phyloP scores from a whole-genome alignment of 2,888 invertebrate species.

The Temnothorax unifasciatus region DNA sequence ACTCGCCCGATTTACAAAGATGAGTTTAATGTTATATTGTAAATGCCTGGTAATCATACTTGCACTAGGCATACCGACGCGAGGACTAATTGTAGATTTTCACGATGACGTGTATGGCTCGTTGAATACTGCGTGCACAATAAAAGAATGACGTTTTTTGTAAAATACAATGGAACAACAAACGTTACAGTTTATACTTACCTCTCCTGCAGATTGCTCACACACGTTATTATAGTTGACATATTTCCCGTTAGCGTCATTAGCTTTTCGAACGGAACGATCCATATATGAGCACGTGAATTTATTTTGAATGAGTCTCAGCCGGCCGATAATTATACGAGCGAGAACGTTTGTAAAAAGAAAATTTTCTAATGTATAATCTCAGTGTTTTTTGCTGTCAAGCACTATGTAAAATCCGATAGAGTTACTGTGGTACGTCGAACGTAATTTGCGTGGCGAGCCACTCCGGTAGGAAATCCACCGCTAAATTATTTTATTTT shows the following conservation, averaged over 20 bases:
- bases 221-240: background rate
- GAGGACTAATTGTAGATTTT: slow-evolving; percentile 6
- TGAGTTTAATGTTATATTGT: slow-evolving; percentile 17
- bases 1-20: background rate
- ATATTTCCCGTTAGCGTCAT: slow-evolving; percentile 22
- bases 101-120: slow-evolving; percentile 20
- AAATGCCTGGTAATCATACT: slow-evolving; percentile 1
- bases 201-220: slow-evolving; percentile 21
- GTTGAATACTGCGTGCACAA: slow-evolving; percentile 1
- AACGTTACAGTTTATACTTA: slow-evolving; percentile 29
- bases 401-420: slow-evolving; percentile 73
- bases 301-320: slow-evolving; percentile 18
- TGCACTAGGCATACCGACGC: background rate
- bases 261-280: slow-evolving; percentile 12
- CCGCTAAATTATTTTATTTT: slow-evolving; percentile 41
- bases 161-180: background rate
- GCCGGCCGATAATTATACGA: slow-evolving; percentile 48
- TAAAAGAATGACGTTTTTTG: slow-evolving; percentile 23
- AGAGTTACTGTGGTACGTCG: slow-evolving; percentile 53
- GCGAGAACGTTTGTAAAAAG: slow-evolving; percentile 73
- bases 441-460: slow-evolving; percentile 58
- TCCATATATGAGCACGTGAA: slow-evolving; percentile 21
- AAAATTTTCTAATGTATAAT: slow-evolving; percentile 75
- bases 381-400: slow-evolving; percentile 76
- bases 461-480: slow-evolving; percentile 58